Evolutionary conservation across 1,140 invertebrate genomes (phyloP).

Genomic region (Trichogramma pretiosum): DNA sequence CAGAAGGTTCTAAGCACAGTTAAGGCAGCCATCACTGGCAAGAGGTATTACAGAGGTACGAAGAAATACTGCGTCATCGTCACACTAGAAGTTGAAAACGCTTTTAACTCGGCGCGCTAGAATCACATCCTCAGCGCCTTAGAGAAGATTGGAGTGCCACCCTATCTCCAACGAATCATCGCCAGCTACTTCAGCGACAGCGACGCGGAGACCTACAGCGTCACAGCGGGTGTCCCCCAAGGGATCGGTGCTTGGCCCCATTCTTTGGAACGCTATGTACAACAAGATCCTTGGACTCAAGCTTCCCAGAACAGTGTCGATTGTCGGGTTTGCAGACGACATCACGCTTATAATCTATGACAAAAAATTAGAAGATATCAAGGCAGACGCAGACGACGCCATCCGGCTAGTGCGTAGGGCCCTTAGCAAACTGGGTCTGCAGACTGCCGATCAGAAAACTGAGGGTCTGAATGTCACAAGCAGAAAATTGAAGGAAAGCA

Average conservation of each 20-base stretch:
- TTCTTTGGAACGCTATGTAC: slow-evolving; percentile 5
- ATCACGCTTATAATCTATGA: not conserved
- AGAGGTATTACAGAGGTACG: slow-evolving; percentile 6
- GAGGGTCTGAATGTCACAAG: too few relatives aligned
- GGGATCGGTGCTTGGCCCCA: slow-evolving; percentile 2
- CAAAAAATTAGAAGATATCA: too few relatives aligned
- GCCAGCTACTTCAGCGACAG: not conserved
- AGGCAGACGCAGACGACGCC: too few relatives aligned
- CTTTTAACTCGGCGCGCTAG: slow-evolving; percentile 16
- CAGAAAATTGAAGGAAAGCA: too few relatives aligned
- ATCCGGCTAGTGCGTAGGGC: too few relatives aligned
- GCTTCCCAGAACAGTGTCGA: not conserved
- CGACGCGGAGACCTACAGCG: not conserved
- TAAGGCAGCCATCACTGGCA: slow-evolving; percentile 2
- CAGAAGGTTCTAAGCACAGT: too few relatives aligned
- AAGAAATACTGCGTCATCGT: too few relatives aligned
- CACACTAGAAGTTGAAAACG: slow-evolving; percentile 15
- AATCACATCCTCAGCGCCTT: not conserved
- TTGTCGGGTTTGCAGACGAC: slow-evolving; percentile 1
- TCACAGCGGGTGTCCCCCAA: not conserved
- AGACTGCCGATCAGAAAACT: too few relatives aligned
- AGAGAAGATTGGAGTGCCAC: not conserved
- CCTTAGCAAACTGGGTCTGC: too few relatives aligned
- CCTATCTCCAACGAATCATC: not conserved
- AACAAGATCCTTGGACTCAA: not conserved